These are phyloP conservation scores for Hestina assimilis DNA, from an alignment of 1,140 invertebrate species.

Conservation along the genomic window DNA sequence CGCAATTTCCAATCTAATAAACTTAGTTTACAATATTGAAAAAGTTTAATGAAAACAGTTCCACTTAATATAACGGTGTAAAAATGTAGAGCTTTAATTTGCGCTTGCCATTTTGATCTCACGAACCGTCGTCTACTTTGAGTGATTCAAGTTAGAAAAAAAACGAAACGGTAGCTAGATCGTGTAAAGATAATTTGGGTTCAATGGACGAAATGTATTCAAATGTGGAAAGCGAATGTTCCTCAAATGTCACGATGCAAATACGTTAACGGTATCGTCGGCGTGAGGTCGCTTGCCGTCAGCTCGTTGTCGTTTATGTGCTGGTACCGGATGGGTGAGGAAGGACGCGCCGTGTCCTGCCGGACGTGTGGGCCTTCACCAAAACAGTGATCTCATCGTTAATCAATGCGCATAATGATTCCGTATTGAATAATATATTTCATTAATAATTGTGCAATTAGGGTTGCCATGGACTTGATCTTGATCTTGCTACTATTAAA, in stretches of 20 bases:
- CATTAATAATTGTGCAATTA: too few species aligned
- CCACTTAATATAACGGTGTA: too few species aligned
- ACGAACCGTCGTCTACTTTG: background rate
- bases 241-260: constrained; percentile 57
- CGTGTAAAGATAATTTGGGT: constrained; percentile 23
- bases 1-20: too few species aligned
- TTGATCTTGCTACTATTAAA: too few species aligned
- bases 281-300: constrained; percentile 17
- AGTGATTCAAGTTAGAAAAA: background rate
- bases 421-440: constrained; percentile 34
- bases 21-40: too few species aligned
- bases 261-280: constrained; percentile 52
- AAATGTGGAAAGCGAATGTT: constrained; percentile 40
- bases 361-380: constrained; percentile 57
- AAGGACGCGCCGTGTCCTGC: constrained; percentile 54
- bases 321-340: constrained; percentile 57
- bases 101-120: too few species aligned
- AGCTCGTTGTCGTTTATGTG: constrained; percentile 35
- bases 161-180: constrained; percentile 2
- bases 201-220: constrained; percentile 43
- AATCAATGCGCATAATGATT: constrained; percentile 47
- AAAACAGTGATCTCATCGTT: constrained; percentile 59
- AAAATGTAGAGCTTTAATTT: too few species aligned
- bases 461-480: too few species aligned
- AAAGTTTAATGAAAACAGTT: too few species aligned